Evolutionary conservation across 2,888 invertebrate species (phyloP).

Genomic region (Camptogramma bilineatum): DNA sequence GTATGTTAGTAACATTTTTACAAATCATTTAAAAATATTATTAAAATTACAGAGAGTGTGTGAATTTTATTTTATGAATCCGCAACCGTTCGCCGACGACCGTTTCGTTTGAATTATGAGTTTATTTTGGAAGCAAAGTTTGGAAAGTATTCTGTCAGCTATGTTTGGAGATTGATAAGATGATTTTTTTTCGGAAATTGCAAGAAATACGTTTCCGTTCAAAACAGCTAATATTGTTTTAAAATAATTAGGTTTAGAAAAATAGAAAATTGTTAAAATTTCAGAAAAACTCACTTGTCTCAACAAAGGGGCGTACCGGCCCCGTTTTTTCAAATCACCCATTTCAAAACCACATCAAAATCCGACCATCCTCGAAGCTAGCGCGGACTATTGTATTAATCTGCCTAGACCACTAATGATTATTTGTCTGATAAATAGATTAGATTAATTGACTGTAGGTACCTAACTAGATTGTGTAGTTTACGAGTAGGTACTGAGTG

Average conservation of each 20-base stretch:
- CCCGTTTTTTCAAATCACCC: constrained; percentile 27
- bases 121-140: too few relatives aligned
- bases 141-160: too few relatives aligned
- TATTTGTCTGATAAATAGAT: constrained; percentile 11
- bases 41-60: too few relatives aligned
- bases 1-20: too few relatives aligned
- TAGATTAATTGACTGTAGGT: not conserved
- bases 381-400: not conserved
- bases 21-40: too few relatives aligned
- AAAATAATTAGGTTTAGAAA: not conserved
- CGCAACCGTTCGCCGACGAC: too few relatives aligned
- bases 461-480: not conserved
- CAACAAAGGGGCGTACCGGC: constrained; percentile 26
- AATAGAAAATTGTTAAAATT: not conserved
- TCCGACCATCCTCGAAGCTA: constrained; percentile 15
- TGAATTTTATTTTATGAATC: too few relatives aligned
- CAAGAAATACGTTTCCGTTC: too few relatives aligned
- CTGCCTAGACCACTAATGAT: constrained; percentile 5
- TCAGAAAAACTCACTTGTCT: constrained; percentile 30
- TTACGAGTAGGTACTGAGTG: not conserved
- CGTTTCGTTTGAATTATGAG: too few relatives aligned
- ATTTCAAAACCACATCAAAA: constrained; percentile 35
- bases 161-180: too few relatives aligned
- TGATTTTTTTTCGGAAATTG: too few relatives aligned
- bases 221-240: too few relatives aligned